Evolutionary conservation across 2,888 invertebrate genomes (phyloP), one percentile per base, ranked within the genome.

Genomic region (Odontothrips loti): DNA sequence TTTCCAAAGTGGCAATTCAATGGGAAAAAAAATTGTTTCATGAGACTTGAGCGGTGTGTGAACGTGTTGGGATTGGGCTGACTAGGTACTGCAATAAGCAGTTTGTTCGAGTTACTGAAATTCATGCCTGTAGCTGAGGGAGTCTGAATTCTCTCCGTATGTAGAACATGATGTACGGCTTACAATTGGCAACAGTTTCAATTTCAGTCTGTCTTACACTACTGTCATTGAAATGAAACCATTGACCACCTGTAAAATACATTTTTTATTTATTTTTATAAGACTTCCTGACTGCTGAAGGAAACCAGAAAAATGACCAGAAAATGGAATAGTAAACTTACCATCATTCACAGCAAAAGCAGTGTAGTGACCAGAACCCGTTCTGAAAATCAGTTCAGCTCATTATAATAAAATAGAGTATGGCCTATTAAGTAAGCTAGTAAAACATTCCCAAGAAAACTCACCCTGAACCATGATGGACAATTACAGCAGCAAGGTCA

Each of bases 221-320:
- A 85, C 94, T 93, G 88, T 95, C 95, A 89, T 95, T 95, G 89
- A 95, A 95, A 87, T 95, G 94, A 88, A 93, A 93, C 95, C 95
- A 95, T 84, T 92, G 92, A 80, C 92, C 92, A 85, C 83, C 51
- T 83, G 87, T 87, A 84, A 83, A 83, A 80, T 12, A 81, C 47
- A 81, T 48, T 34, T 17, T 12, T 4, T 79, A 68, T 78, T 68
- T 75, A 75, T 79, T 80, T 63, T 43, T 43, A 4, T 4, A 43
- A 43, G 6, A 43, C 34, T 4, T 43, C 2, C 2, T 43, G 27
- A 27, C 8, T 47, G 29, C 10, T 20, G 11, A 34, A 79, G n/a
- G n/a, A 79, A 47, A 68, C 12, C 27, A 10, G 17, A 75, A 81
- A 23, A 51, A 80, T 63, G 0, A 48, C 17, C 20, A 34, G 47